Conservation (phyloP, 2,888 invertebrate species). For the Dynastes hyllus region DNA sequence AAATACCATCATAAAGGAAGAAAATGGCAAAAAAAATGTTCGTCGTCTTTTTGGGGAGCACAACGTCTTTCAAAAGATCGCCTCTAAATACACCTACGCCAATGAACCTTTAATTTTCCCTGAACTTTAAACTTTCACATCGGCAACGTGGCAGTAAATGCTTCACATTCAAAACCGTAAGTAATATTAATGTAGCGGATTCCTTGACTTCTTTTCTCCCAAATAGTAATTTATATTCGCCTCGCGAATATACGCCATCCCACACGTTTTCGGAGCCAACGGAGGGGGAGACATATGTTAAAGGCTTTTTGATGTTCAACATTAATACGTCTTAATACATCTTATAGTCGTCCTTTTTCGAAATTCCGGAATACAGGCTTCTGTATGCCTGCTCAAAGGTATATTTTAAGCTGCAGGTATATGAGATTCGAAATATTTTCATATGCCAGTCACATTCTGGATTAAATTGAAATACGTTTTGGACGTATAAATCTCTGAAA, state of each 20-base stretch:
- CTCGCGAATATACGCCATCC: neutral
- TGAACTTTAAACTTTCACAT: conserved; percentile 39
- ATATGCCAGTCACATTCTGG: no score
- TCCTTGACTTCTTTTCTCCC: conserved; percentile 11
- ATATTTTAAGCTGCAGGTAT: neutral
- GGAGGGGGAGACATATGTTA: neutral
- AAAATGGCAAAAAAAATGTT: no score
- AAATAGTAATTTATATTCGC: conserved; percentile 25
- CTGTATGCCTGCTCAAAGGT: neutral
- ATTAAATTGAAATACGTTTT: no score
- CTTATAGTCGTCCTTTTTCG: neutral
- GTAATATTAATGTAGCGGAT: conserved; percentile 19
- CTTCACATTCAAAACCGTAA: conserved; percentile 19
- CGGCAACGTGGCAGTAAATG: neutral
- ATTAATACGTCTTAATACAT: conserved; percentile 1
- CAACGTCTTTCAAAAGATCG: conserved; percentile 7
- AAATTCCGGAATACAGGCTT: neutral
- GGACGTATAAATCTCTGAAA: no score
- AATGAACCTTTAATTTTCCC: conserved; percentile 13
- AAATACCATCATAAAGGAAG: no score
- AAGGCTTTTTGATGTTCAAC: conserved; percentile 14
- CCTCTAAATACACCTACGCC: conserved; percentile 7
- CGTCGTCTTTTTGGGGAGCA: conserved; percentile 10
- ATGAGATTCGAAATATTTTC: no score
- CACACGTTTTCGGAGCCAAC: neutral